Conservation (phyloP, 2,888 invertebrate genomes). For the Caenorhabditis angaria region DNA sequence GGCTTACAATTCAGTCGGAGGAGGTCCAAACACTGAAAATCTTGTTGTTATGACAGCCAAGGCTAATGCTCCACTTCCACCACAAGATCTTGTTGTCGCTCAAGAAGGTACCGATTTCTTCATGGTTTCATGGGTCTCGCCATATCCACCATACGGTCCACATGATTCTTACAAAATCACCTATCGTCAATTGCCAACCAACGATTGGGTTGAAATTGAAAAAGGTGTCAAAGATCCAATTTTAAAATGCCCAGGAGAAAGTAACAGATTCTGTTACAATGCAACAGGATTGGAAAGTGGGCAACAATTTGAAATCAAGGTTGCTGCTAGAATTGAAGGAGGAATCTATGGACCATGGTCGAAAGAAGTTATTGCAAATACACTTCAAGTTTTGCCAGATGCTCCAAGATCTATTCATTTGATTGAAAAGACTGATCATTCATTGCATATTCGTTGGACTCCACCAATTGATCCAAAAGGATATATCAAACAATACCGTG, state of each 20-base stretch:
- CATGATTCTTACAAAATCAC: slow-evolving; percentile 71
- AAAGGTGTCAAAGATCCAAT: slow-evolving; percentile 62
- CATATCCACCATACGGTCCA: slow-evolving; percentile 72
- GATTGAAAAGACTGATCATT: slow-evolving; percentile 70
- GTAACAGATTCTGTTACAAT: slow-evolving; percentile 71
- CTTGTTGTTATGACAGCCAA: slow-evolving; percentile 71
- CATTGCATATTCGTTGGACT: slow-evolving; percentile 69
- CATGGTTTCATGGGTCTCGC: slow-evolving; percentile 72
- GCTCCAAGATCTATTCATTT: slow-evolving; percentile 70
- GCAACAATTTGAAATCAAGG: slow-evolving; percentile 70
- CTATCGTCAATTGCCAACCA: slow-evolving; percentile 64
- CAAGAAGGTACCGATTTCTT: slow-evolving; percentile 71
- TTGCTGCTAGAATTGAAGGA: slow-evolving; percentile 66
- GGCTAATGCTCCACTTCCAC: slow-evolving; percentile 71
- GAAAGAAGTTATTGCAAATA: slow-evolving; percentile 69
- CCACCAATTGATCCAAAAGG: slow-evolving; percentile 68
- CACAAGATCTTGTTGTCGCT: slow-evolving; percentile 71
- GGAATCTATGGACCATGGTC: slow-evolving; percentile 71
- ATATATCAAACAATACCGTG: slow-evolving; percentile 68
- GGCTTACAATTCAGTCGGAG: slow-evolving; percentile 72
- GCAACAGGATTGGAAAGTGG: slow-evolving; percentile 70
- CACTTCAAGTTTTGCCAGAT: slow-evolving; percentile 70
- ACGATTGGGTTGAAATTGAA: slow-evolving; percentile 66
- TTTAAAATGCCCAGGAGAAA: slow-evolving; percentile 65
- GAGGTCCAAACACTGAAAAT: slow-evolving; percentile 72